Conservation (phyloP, 2,888 invertebrate genomes). For the Ommatoiulus sabulosus region DNA sequence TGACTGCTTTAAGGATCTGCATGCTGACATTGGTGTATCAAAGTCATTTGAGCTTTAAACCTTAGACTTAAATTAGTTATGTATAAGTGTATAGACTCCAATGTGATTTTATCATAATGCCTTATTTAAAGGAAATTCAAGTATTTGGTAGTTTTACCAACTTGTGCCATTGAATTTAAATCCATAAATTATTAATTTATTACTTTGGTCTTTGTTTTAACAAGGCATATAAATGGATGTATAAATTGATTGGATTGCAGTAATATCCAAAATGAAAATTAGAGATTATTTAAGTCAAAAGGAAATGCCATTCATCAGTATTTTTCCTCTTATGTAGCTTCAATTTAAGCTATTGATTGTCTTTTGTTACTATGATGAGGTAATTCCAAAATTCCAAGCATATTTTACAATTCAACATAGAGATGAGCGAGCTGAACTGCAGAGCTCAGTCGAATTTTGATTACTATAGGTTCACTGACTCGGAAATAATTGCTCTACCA, state of each 20-base stretch:
- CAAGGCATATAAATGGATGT: neutral
- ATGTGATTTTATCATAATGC: constrained; percentile 1
- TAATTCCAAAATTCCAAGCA: neutral
- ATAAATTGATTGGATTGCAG: neutral
- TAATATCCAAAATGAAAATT: neutral
- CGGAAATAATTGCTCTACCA: no score
- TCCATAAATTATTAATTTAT: constrained; percentile 1
- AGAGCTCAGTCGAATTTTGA: no score
- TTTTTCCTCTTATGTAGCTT: neutral
- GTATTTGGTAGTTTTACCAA: neutral
- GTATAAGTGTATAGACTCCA: neutral
- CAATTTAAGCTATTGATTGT: neutral
- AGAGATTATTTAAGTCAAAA: neutral
- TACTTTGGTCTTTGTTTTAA: constrained; percentile 18
- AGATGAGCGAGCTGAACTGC: no score
- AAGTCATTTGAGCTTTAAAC: constrained; percentile 12
- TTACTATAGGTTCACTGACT: no score
- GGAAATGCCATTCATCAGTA: neutral
- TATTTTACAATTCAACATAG: constrained; percentile 14
- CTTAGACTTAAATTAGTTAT: neutral
- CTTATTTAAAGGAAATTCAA: neutral
- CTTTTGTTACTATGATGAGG: neutral
- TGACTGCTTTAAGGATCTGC: neutral
- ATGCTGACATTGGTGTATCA: no score
- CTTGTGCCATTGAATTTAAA: neutral